These are phyloP conservation scores for Rhodeus uyekii DNA, from an alignment of 2,797 vertebrate species.

Conservation along the genomic window DNA sequence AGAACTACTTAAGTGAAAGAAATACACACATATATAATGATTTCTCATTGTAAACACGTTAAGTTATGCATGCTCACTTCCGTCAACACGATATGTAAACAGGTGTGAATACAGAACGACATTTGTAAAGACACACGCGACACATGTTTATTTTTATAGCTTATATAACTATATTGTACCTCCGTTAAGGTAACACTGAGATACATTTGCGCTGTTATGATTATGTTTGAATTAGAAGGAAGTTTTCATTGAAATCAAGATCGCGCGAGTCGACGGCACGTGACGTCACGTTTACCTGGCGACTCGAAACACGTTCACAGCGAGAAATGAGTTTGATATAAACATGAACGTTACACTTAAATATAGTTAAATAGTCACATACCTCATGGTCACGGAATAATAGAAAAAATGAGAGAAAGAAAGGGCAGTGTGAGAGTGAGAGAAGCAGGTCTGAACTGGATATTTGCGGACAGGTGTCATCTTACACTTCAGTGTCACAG, in stretches of 20 bases:
- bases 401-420: neutral
- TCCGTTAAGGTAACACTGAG: too few species aligned
- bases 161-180: neutral
- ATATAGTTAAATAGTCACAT: neutral
- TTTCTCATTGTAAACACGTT: neutral
- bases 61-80: neutral
- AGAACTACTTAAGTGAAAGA: neutral
- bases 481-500: conserved; percentile 3
- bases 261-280: neutral
- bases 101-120: neutral
- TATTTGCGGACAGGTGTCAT: conserved; percentile 6
- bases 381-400: neutral
- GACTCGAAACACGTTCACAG: neutral
- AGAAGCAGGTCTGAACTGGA: neutral
- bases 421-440: neutral
- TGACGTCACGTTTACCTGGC: conserved; percentile 10
- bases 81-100: conserved; percentile 14
- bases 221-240: neutral
- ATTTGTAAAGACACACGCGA: neutral
- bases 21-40: neutral
- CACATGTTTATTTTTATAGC: neutral
- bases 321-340: neutral
- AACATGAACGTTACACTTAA: neutral
- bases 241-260: neutral
- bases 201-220: neutral